These are phyloP conservation scores for Acrocephalus kingi DNA, from an alignment of 2,113 vertebrate genomes.

Conservation along the genomic window DNA sequence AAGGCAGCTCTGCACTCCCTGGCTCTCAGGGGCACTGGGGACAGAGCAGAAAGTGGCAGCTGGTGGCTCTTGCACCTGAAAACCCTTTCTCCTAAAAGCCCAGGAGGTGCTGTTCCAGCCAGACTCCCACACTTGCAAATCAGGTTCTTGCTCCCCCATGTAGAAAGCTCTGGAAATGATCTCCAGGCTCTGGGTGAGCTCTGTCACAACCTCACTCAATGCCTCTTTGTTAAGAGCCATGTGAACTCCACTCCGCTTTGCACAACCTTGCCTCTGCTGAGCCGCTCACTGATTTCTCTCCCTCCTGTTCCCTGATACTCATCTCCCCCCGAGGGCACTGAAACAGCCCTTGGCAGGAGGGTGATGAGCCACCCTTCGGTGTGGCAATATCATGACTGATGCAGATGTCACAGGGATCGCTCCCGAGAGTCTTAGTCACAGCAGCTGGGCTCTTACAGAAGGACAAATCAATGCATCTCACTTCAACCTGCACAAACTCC, in stretches of 20 bases:
- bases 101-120: not conserved
- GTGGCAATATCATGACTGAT: slow-evolving; percentile 43
- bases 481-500: not conserved
- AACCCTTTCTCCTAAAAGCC: not conserved
- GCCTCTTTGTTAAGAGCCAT: slow-evolving; percentile 47
- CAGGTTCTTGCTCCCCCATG: slow-evolving; percentile 1
- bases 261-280: slow-evolving; percentile 44
- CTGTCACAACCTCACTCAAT: slow-evolving; percentile 47
- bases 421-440: not conserved
- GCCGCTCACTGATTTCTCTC: not conserved
- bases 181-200: slow-evolving; percentile 1
- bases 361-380: slow-evolving; percentile 10
- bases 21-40: not conserved
- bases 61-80: not conserved
- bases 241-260: slow-evolving; percentile 37
- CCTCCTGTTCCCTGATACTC: slow-evolving; percentile 33
- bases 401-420: not conserved
- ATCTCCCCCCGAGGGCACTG: slow-evolving; percentile 42
- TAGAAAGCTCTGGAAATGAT: slow-evolving; percentile 24
- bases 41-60: not conserved
- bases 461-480: not conserved
- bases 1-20: not conserved
- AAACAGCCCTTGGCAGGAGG: slow-evolving; percentile 48
- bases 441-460: not conserved
- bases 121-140: not conserved